A percentile compares a stretch with the other conserved stretches of the same genome.
Evolutionary conservation across 2,888 invertebrate species (phyloP).

Genomic region (Cheilosia scutellata): DNA sequence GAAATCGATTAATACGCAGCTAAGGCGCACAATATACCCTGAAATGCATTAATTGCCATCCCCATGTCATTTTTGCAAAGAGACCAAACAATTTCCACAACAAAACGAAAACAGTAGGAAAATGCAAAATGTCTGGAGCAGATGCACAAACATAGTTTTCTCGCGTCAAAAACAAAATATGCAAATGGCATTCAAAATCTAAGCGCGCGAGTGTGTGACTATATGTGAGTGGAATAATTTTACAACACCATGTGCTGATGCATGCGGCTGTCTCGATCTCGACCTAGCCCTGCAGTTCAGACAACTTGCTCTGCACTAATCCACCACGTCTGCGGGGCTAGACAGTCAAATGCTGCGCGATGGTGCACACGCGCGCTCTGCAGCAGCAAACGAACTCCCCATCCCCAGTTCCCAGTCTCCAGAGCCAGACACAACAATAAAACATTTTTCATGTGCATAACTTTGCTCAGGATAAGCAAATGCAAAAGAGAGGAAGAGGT

Average conservation of each 20-base stretch:
- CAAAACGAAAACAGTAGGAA: slow-evolving; percentile 15
- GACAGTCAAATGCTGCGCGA: slow-evolving; percentile 13
- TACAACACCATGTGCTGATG: slow-evolving; percentile 23
- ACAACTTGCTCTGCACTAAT: slow-evolving; percentile 32
- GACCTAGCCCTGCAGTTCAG: slow-evolving; percentile 36
- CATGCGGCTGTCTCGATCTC: not conserved
- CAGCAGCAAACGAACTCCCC: not conserved
- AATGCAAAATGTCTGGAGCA: slow-evolving; percentile 11
- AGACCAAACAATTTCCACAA: not conserved
- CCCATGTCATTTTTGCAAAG: not conserved
- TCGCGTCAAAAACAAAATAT: slow-evolving; percentile 14
- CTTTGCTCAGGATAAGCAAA: slow-evolving; percentile 39
- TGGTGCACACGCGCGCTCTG: slow-evolving; percentile 14
- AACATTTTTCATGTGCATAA: slow-evolving; percentile 41
- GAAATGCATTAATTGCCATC: not conserved
- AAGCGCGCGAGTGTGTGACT: not conserved
- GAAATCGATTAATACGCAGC: not conserved
- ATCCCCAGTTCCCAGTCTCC: not conserved
- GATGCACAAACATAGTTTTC: slow-evolving; percentile 24
- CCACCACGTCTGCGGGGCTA: slow-evolving; percentile 1
- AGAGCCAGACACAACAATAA: slow-evolving; percentile 59
- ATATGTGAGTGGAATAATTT: slow-evolving; percentile 18
- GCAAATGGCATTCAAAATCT: slow-evolving; percentile 25
- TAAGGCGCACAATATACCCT: not conserved
- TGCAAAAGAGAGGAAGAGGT: slow-evolving; percentile 32